Evolutionary conservation across 2,888 invertebrate species (phyloP), one percentile per base, ranked within the genome.

Genomic region (Drosophila borealis): DNA sequence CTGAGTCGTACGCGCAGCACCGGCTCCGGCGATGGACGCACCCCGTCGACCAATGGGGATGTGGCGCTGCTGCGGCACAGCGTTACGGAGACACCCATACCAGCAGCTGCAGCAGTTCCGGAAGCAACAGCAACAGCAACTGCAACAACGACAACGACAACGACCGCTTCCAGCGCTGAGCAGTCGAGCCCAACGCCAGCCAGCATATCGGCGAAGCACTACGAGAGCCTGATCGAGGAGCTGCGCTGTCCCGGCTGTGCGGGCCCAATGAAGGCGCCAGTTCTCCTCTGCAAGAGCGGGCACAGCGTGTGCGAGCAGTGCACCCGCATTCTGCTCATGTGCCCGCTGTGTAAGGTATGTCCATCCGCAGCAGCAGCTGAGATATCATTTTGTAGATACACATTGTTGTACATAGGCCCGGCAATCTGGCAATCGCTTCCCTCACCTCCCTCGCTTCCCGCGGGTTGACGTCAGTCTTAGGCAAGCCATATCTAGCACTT

Each of bases 211-310:
- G 70, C 68, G 3, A 74, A 74, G 25, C 92, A 92, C 56, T 92
- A 92, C 60, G 92, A 92, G 72, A 89, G 91, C 9, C 65, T 92
- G 14, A 88, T 92, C 33, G 92, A 92, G 64, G 92, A 92, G 66
- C 73, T 92, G 8, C 90, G 92, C 45, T 92, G 92, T 80, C 92
- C 92, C 3, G 92, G 92, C 41, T 92, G 92, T 65, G 91, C 92
- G 3, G 87, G 81, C 14, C 92, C 92, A 45, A 92, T 92, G 91
- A 90, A 89, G 63, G 83, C 92, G 9, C 92, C 92, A 2, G 90
- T 92, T 9, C 72, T 88, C 56, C 82, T 92, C 34, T 92, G 92
- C 76, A 78, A 83, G 61, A 90, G 88, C 13, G 92, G 92, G 0
- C 92, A 92, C 75, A 92, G 92, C 62, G 75, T 92, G 45, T 92